phyloP scores from a whole-genome alignment of 2,888 invertebrate species.

The Luffia ferchaultella region DNA sequence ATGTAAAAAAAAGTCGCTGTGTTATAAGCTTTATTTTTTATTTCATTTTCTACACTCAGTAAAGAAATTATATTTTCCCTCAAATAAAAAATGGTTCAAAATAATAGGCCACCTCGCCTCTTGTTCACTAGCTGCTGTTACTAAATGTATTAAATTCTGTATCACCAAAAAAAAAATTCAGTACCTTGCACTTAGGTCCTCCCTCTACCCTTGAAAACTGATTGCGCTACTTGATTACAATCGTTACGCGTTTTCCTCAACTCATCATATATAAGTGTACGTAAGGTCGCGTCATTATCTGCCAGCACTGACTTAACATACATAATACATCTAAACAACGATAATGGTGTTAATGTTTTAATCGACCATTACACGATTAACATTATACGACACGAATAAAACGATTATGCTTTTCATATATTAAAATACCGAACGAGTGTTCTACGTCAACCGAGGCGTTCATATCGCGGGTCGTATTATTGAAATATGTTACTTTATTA shows the following conservation, averaged over 20 bases:
- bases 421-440: background rate
- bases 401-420: no score
- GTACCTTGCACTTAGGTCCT: background rate
- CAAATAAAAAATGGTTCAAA: no score
- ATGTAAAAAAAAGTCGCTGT: conserved; percentile 27
- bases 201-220: conserved; percentile 22
- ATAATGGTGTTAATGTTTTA: no score
- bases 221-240: background rate
- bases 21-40: conserved; percentile 42
- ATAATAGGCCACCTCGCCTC: no score
- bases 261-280: background rate
- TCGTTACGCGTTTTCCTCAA: background rate
- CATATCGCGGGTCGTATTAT: background rate
- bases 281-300: background rate
- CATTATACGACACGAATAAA: no score
- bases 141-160: no score
- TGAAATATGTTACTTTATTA: background rate
- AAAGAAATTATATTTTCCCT: no score
- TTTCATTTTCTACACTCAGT: conserved; percentile 43
- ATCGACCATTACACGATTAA: no score
- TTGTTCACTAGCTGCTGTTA: no score
- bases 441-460: background rate
- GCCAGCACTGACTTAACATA: no score
- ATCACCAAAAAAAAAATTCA: no score
- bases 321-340: no score